A percentile compares a stretch with the other conserved stretches of the same genome.
Conservation (phyloP, 1,140 invertebrate species). For the Brachionus sp. region DNA sequence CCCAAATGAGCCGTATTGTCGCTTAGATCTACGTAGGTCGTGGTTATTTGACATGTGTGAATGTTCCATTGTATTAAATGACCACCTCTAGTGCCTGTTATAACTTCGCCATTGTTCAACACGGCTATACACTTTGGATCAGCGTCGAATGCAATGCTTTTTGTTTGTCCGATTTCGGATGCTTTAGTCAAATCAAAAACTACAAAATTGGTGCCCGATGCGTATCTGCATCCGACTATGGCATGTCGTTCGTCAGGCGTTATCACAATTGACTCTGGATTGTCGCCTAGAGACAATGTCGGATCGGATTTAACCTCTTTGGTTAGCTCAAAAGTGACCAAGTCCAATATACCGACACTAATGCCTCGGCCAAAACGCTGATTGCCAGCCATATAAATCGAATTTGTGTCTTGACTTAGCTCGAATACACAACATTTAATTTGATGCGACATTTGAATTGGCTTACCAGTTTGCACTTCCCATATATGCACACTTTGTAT, state of each 20-base stretch:
- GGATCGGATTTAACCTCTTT: conserved; percentile 46
- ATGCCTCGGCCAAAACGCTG: conserved; percentile 44
- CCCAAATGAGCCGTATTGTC: background rate
- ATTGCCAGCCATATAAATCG: conserved; percentile 45
- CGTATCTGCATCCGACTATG: conserved; percentile 30
- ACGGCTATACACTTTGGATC: conserved; percentile 31
- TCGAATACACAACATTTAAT: conserved; percentile 46
- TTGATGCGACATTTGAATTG: conserved; percentile 46
- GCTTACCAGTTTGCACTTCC: conserved; percentile 30
- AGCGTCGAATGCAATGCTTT: conserved; percentile 23
- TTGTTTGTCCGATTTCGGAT: conserved; percentile 17
- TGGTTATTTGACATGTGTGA: conserved; percentile 30
- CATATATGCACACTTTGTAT: conserved; percentile 36
- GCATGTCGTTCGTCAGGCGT: conserved; percentile 45
- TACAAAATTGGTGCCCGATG: conserved; percentile 38
- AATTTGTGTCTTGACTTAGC: conserved; percentile 42
- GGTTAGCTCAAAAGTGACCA: conserved; percentile 29
- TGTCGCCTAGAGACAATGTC: background rate
- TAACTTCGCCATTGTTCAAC: conserved; percentile 34
- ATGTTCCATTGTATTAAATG: conserved; percentile 43
- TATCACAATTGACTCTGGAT: conserved; percentile 12
- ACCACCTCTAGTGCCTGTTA: conserved; percentile 37
- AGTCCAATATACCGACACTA: conserved; percentile 41
- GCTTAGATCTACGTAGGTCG: background rate
- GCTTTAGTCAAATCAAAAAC: conserved; percentile 44